Evolutionary conservation across 2,113 vertebrate genomes (phyloP).

Genomic region (Hypanus sabinus): DNA sequence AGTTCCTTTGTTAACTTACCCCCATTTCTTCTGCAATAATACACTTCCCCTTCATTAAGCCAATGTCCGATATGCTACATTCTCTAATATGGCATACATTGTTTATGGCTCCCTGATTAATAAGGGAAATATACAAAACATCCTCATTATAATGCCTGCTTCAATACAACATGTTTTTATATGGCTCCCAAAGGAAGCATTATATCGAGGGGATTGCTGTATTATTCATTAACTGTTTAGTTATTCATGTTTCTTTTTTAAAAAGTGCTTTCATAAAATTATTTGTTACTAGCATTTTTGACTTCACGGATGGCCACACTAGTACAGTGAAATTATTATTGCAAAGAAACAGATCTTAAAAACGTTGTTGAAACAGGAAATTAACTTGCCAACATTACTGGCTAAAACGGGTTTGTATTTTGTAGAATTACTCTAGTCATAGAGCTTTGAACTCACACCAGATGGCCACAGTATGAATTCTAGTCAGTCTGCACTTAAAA

Average conservation of each 20-base stretch:
- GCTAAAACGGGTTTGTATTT: neutral
- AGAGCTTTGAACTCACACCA: neutral
- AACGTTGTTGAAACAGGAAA: neutral
- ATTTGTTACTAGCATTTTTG: neutral
- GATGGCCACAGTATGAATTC: neutral
- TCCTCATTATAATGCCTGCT: slow-evolving; percentile 36
- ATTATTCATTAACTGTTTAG: slow-evolving; percentile 34
- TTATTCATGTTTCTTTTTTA: slow-evolving; percentile 30
- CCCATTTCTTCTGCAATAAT: neutral
- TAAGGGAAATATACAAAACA: slow-evolving; percentile 34
- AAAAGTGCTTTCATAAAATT: slow-evolving; percentile 24
- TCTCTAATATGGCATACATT: slow-evolving; percentile 25
- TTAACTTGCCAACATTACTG: neutral
- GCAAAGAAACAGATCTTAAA: neutral
- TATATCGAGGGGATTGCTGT: slow-evolving; percentile 12
- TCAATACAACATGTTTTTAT: slow-evolving; percentile 36
- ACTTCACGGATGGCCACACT: neutral
- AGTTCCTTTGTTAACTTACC: neutral
- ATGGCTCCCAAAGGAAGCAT: slow-evolving; percentile 25
- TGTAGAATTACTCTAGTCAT: neutral
- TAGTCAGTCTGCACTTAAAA: neutral
- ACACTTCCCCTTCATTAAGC: slow-evolving; percentile 23
- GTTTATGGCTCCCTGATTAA: slow-evolving; percentile 36
- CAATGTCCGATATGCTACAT: neutral
- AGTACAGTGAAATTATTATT: slow-evolving; percentile 6